Evolutionary conservation across 1,140 invertebrate genomes (phyloP).

Genomic region (Aleiodes sp.): DNA sequence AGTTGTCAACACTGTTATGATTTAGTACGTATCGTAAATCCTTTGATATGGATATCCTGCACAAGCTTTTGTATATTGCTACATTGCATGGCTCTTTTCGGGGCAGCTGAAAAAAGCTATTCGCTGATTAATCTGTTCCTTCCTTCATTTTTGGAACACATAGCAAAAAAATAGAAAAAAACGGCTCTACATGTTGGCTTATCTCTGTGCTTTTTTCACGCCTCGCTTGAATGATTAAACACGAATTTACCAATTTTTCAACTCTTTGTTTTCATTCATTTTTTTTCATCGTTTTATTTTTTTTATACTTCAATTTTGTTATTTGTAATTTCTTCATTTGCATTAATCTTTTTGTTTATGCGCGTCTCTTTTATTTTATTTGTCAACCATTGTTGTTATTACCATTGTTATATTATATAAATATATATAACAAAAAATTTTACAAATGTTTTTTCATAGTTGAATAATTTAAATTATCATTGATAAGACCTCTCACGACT

Average conservation of each 20-base stretch:
- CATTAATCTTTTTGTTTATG: too few relatives aligned
- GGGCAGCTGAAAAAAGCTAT: background rate
- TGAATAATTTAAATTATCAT: too few relatives aligned
- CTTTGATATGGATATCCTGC: conserved; percentile 8
- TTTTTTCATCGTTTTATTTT: too few relatives aligned
- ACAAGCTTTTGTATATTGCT: background rate
- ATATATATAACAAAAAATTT: too few relatives aligned
- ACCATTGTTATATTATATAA: too few relatives aligned
- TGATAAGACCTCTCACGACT: background rate
- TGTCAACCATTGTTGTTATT: background rate
- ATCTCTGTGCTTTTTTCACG: background rate
- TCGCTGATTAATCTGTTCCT: background rate
- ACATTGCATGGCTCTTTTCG: background rate
- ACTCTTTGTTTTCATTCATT: too few relatives aligned
- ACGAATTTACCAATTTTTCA: background rate
- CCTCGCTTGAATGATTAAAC: background rate
- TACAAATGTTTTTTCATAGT: too few relatives aligned
- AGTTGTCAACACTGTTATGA: background rate
- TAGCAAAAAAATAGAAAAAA: background rate
- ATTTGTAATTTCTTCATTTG: too few relatives aligned
- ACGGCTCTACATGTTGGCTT: background rate
- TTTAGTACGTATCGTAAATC: background rate
- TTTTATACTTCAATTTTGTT: too few relatives aligned
- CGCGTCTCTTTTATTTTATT: background rate
- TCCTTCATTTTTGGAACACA: background rate